Conservation (phyloP, 1,140 invertebrate genomes). For the Achroia grisella region DNA sequence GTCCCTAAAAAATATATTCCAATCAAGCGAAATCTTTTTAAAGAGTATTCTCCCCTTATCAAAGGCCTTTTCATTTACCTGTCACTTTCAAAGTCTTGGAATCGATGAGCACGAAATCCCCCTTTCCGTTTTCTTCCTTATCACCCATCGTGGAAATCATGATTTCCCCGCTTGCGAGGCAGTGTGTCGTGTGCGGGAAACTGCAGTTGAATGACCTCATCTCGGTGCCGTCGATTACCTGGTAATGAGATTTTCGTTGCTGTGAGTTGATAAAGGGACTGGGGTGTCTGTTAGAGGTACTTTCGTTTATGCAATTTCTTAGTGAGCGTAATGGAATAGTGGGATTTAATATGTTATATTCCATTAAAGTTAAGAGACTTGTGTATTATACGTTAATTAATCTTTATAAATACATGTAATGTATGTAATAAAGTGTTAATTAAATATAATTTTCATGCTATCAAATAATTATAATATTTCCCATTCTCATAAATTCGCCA, state of each 20-base stretch:
- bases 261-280: conserved; percentile 24
- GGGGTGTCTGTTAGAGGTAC: conserved; percentile 8
- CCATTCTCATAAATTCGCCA: too few species aligned
- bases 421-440: too few species aligned
- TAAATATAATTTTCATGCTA: too few species aligned
- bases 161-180: conserved; percentile 91
- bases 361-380: too few species aligned
- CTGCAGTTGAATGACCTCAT: conserved; percentile 84
- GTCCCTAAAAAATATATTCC: conserved; percentile 66
- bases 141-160: conserved; percentile 97
- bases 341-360: too few species aligned
- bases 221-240: conserved; percentile 83
- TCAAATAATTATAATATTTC: too few species aligned
- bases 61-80: conserved; percentile 60
- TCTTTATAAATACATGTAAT: too few species aligned
- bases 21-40: conserved; percentile 4
- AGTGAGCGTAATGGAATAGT: too few species aligned
- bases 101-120: conserved; percentile 94
- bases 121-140: conserved; percentile 84
- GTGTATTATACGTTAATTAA: too few species aligned
- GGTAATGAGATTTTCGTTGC: conserved; percentile 47
- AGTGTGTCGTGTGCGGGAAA: conserved; percentile 95
- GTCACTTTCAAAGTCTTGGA: conserved; percentile 84
- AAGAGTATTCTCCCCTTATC: conserved; percentile 2
- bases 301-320: too few species aligned